Percentiles rank a stretch among this genome's conserved stretches.
Evolutionary conservation across 2,888 invertebrate genomes (phyloP).

Genomic region (Apamea sordens): DNA sequence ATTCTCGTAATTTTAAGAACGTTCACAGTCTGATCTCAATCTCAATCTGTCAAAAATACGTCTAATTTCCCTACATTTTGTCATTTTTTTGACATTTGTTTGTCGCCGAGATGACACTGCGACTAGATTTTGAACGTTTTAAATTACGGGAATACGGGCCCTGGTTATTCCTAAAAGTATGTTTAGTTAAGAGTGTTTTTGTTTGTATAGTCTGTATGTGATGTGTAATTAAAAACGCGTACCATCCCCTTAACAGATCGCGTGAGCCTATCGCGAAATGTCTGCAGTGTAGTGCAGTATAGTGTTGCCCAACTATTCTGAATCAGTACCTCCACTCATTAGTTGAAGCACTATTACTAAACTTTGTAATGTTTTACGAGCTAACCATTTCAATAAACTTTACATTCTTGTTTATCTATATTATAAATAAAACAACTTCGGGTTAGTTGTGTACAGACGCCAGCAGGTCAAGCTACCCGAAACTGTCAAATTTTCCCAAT

Average conservation of each 20-base stretch:
- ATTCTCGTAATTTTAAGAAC: no score
- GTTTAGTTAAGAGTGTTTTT: neutral
- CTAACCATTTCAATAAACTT: neutral
- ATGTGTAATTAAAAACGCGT: neutral
- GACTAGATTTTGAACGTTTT: no score
- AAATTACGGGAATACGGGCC: no score
- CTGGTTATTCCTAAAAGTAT: neutral
- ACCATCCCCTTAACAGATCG: constrained; percentile 67
- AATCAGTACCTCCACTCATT: constrained; percentile 32
- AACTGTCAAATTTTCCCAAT: no score
- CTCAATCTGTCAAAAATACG: no score
- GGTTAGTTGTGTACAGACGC: no score
- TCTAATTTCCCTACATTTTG: no score
- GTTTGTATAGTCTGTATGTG: neutral
- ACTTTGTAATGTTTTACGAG: constrained; percentile 18
- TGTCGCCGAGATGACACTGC: no score
- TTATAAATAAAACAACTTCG: no score
- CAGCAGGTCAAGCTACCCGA: no score
- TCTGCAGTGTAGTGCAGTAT: constrained; percentile 40
- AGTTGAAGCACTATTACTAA: constrained; percentile 40
- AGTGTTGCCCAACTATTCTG: constrained; percentile 57
- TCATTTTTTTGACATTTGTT: no score
- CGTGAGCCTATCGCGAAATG: constrained; percentile 67
- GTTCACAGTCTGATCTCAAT: no score
- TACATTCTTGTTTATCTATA: neutral